Evolutionary conservation across 2,888 invertebrate species (phyloP).

Genomic region (Orthonychiurus folsomi): DNA sequence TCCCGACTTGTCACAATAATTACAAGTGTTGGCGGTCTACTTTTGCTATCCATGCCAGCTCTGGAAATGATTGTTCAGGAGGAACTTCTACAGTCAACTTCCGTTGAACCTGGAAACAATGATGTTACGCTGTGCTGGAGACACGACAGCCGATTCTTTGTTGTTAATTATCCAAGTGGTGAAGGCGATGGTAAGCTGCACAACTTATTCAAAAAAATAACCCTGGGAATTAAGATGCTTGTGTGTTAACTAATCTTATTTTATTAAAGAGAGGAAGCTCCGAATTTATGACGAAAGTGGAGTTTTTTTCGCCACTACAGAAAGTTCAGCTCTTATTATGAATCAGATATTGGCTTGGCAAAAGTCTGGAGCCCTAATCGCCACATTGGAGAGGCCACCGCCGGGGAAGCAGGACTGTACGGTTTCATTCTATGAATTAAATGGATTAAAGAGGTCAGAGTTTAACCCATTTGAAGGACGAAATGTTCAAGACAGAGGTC

Average conservation of each 20-base stretch:
- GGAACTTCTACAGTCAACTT: conserved; percentile 14
- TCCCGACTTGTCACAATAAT: conserved; percentile 30
- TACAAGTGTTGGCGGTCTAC: conserved; percentile 25
- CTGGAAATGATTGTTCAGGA: conserved; percentile 28
- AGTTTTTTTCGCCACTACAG: conserved; percentile 23
- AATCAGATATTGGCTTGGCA: conserved; percentile 30
- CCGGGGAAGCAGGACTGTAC: conserved; percentile 16
- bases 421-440: conserved; percentile 33
- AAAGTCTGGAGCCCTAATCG: conserved; percentile 34
- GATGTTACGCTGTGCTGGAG: conserved; percentile 24
- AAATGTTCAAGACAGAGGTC: conserved; percentile 12
- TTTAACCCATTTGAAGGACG: conserved; percentile 27
- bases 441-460: conserved; percentile 35
- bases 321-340: conserved; percentile 22
- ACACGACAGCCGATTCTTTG: conserved; percentile 35
- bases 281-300: conserved; percentile 35
- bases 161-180: conserved; percentile 27
- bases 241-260: background rate
- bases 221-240: background rate
- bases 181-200: conserved; percentile 12
- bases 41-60: conserved; percentile 31
- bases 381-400: conserved; percentile 22
- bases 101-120: conserved; percentile 12
- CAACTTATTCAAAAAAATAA: too few relatives aligned
- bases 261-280: conserved; percentile 19